Evolutionary conservation across 1,140 invertebrate species (phyloP).

Genomic region (Drosophila lacertosa): DNA sequence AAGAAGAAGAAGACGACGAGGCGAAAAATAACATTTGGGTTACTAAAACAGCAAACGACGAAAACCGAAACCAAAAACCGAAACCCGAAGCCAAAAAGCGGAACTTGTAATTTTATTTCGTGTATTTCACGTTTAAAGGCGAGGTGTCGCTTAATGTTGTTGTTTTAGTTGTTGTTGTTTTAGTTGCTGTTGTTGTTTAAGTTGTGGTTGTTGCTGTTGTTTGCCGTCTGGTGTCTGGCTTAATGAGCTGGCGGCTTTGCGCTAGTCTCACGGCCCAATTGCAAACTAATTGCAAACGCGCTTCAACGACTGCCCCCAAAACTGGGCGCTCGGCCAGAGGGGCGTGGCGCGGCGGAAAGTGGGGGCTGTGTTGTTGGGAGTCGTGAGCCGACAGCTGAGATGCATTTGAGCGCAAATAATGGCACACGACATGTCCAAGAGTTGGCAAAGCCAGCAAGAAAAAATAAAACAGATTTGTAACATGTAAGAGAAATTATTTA

Average conservation of each 20-base stretch:
- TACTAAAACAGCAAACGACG: slow-evolving; percentile 70
- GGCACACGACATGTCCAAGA: slow-evolving; percentile 56
- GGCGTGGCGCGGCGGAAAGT: not conserved
- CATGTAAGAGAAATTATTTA: no score
- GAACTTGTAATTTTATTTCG: slow-evolving; percentile 79
- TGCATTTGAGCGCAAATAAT: slow-evolving; percentile 72
- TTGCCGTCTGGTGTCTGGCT: slow-evolving; percentile 38
- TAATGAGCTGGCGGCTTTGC: slow-evolving; percentile 68
- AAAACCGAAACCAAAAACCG: slow-evolving; percentile 32
- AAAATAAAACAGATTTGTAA: no score
- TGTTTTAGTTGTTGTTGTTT: slow-evolving; percentile 15
- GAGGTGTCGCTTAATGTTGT: slow-evolving; percentile 52
- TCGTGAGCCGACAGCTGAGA: slow-evolving; percentile 53
- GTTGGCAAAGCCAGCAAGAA: slow-evolving; percentile 1
- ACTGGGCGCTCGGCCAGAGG: not conserved
- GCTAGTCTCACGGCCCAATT: slow-evolving; percentile 75
- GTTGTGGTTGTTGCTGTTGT: slow-evolving; percentile 19
- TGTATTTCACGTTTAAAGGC: slow-evolving; percentile 70
- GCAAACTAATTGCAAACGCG: slow-evolving; percentile 77
- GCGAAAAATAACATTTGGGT: slow-evolving; percentile 62
- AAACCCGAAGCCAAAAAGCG: slow-evolving; percentile 58
- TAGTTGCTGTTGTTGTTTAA: slow-evolving; percentile 24
- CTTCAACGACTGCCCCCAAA: slow-evolving; percentile 19
- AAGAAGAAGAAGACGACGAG: slow-evolving; percentile 11
- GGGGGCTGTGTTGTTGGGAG: not conserved